Evolutionary conservation across 2,888 invertebrate genomes (phyloP), one percentile per base, ranked within the genome.

Genomic region (Melinaea menophilus): DNA sequence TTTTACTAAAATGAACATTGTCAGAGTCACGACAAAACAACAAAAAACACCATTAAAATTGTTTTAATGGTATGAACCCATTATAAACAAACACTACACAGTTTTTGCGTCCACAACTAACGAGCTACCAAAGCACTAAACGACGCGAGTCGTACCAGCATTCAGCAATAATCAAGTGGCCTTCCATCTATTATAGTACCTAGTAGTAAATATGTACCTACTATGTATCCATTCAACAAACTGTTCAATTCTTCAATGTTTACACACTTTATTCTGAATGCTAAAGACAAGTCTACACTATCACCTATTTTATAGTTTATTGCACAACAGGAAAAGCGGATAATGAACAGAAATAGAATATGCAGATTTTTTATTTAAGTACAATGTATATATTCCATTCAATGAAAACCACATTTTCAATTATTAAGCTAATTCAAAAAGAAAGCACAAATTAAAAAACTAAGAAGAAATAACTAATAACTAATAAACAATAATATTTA

Each of bases 1-100:
- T 73, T 76, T 79, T 70, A 72, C 72, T 76, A 74, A 75, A 78
- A 81, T 76, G 67, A 75, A 72, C 84, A 83, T 85, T 75, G 65
- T 80, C 72, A 63, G 65, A 70, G 70, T 64, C 77, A 79, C 78
- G 72, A 71, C 63, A 58, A 69, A 47, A 58, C 13, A 47, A 63
- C n/a, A 60, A 45, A 55, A 58, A 46, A 51, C 59, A 51, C 55
- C 41, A 34, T 48, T 46, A 12, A 57, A 55, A 57, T 34, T 51
- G 48, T 62, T 34, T 56, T 60, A 60, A 60, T 58, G 56, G 12
- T 51, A 54, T 41, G 35, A 63, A 37, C 48, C 69, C 75, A 79
- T 77, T 62, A 68, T 74, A 69, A 73, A 74, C 74, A 77, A 77
- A 79, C 78, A 82, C 75, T 74, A 76, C 71, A 79, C 74, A 66